A percentile compares a stretch with the other conserved stretches of the same genome.
Evolutionary conservation across 2,888 invertebrate genomes (phyloP).

Genomic region (Hydropsyche betteni): DNA sequence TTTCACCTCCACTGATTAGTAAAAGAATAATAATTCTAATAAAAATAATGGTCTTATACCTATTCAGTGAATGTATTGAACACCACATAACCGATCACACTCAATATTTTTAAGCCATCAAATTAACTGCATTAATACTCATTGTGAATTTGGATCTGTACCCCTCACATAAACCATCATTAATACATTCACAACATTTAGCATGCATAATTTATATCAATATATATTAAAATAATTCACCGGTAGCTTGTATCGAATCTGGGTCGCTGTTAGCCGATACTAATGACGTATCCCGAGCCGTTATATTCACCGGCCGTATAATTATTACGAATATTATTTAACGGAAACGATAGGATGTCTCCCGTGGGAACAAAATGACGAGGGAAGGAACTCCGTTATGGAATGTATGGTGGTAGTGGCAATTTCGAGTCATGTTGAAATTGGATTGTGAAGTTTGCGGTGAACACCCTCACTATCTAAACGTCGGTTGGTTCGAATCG

Average conservation of each 20-base stretch:
- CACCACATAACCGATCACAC: no score
- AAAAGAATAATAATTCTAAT: no score
- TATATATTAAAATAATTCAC: neutral
- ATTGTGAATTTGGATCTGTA: no score
- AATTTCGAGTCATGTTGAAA: slow-evolving; percentile 33
- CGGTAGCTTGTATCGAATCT: slow-evolving; percentile 37
- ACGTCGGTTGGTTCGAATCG: no score
- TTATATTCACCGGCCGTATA: slow-evolving; percentile 35
- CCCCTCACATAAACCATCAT: no score
- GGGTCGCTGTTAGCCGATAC: slow-evolving; percentile 43
- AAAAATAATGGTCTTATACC: no score
- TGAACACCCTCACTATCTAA: slow-evolving; percentile 32
- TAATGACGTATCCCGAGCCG: slow-evolving; percentile 36
- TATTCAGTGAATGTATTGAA: no score
- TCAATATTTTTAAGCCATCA: no score
- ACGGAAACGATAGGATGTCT: slow-evolving; percentile 14
- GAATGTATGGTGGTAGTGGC: neutral
- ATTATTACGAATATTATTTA: slow-evolving; percentile 44
- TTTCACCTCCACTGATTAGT: no score
- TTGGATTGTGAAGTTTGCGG: slow-evolving; percentile 47
- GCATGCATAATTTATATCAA: no score
- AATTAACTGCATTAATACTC: no score
- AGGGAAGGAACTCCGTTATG: neutral
- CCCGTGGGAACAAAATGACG: slow-evolving; percentile 26
- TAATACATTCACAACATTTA: no score